Evolutionary conservation across 37 sponge, comb jelly and placozoan genomes (phyloP).

Genomic region (Theonella swinhoei): DNA sequence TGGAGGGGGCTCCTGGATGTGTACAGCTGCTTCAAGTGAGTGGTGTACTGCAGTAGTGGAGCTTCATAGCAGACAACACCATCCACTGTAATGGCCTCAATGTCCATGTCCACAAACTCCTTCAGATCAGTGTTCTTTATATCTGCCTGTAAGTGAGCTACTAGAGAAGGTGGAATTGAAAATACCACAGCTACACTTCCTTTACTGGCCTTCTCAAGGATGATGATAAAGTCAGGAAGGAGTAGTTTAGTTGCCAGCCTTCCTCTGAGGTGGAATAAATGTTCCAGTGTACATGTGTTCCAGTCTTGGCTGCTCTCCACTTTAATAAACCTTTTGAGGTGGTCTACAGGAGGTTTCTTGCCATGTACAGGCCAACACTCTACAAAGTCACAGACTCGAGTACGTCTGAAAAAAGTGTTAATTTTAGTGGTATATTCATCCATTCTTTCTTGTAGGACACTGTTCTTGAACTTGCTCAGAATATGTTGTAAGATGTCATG

Average conservation of each 20-base stretch:
- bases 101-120: neutral
- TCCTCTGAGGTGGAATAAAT: neutral
- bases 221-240: neutral
- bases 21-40: neutral
- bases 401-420: neutral
- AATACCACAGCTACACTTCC: neutral
- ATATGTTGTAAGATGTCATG: neutral
- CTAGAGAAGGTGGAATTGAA: neutral
- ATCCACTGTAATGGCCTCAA: neutral
- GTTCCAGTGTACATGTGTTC: neutral
- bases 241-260: neutral
- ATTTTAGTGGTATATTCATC: neutral
- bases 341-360: neutral
- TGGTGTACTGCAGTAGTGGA: neutral
- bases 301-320: neutral
- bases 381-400: neutral
- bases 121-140: neutral
- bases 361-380: neutral
- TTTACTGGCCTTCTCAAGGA: neutral
- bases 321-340: neutral
- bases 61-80: neutral
- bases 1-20: neutral
- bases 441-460: neutral
- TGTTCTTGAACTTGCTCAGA: neutral
- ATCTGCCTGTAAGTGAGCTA: neutral